Base-by-base conservation (phyloP, 2,113 vertebrate species). In the Hippoglossus stenolepis region DNA sequence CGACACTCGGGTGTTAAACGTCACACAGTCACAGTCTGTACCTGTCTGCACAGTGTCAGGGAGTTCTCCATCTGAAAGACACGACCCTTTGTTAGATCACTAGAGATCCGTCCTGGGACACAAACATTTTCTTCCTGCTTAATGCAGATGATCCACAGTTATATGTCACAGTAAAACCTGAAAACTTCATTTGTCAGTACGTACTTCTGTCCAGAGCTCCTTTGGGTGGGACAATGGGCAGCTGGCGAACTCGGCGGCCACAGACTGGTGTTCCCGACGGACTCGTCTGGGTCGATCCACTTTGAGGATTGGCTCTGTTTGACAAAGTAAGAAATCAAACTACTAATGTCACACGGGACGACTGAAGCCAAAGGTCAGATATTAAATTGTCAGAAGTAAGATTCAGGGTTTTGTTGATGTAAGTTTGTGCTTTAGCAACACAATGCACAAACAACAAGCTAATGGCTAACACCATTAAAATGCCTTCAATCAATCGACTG, bases 141-240 rank as follows among this genome's bases (percentile, higher is more conserved):
- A 61, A 35, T 17, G 24, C 43, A 12, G 26, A 62, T 13, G 59
- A 62, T n/a, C 23, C 26, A 23, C 18, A 3, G 4, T 8, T 14
- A 51, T n/a, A 51, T 12, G 1, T 66, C 17, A 53, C 45, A 49
- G 23, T 45, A 9, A 64, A 23, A 20, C n/a, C 35, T 58, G 18
- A 51, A 20, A 20, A 45, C 43, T 45, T 15, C 13, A 45, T 3
- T 45, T n/a, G n/a, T n/a, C 28, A 31, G 23, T 23, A 82, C 88
- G 0, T 94, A 99, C 97, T 96, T 96, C 96, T 96, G 84, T 98
- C 97, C 73, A 95, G 47, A 0, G 95, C 91, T 13, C 95, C 96
- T 91, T 97, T 97, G 14, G 95, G 94, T 0, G 97, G 98, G 64
- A 98, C 92, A 57, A 94, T 89, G 0, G 98, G 98, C 67, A 98